These are phyloP conservation scores for Epinephelus cyanopodus DNA, from an alignment of 2,113 vertebrate species.

Conservation along the genomic window DNA sequence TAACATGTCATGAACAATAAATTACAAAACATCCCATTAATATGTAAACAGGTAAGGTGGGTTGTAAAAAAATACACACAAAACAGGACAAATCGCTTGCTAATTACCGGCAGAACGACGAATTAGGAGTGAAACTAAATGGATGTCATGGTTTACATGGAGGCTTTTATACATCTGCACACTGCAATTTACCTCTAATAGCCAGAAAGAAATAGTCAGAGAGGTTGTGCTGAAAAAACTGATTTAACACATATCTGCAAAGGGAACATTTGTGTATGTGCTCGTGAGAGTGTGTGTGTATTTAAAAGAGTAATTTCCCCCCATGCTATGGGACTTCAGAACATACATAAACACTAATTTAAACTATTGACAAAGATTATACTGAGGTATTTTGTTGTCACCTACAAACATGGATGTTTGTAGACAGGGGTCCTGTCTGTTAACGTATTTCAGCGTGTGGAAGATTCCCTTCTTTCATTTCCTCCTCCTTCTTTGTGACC, in stretches of 20 bases:
- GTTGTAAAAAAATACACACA: conserved; percentile 46
- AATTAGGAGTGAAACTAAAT: conserved; percentile 75
- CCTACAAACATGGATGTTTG: neutral
- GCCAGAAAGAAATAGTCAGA: conserved; percentile 65
- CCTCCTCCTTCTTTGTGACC: neutral
- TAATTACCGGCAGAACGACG: conserved; percentile 70
- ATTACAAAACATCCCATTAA: conserved; percentile 49
- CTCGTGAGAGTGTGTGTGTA: neutral
- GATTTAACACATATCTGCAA: conserved; percentile 51
- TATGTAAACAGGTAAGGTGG: conserved; percentile 56
- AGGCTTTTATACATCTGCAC: conserved; percentile 61
- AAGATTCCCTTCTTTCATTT: conserved; percentile 16
- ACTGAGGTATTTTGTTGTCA: neutral
- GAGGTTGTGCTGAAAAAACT: conserved; percentile 44
- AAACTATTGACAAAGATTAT: neutral
- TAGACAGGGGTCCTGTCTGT: conserved; percentile 1
- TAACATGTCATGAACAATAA: conserved; percentile 39
- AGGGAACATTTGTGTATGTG: conserved; percentile 5
- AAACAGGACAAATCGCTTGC: conserved; percentile 55
- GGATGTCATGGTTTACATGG: conserved; percentile 57
- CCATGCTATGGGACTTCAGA: neutral
- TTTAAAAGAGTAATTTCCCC: conserved; percentile 18
- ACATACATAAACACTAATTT: neutral
- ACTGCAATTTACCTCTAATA: conserved; percentile 67
- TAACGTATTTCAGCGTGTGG: neutral